phyloP scores from a whole-genome alignment of 2,797 vertebrate genomes.

The Lutjanus campechanus region DNA sequence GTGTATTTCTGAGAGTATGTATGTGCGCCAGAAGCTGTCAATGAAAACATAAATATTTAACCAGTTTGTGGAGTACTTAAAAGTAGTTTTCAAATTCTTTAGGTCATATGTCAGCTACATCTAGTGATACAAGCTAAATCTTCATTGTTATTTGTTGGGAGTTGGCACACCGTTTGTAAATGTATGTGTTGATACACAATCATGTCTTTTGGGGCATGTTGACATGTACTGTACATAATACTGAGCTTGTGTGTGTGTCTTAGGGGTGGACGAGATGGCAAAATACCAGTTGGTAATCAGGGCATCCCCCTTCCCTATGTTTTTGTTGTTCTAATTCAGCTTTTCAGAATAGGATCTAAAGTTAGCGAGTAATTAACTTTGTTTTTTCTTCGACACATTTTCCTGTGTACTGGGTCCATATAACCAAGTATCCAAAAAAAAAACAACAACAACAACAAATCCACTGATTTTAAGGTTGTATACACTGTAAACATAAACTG shows the following conservation, averaged over 20 bases:
- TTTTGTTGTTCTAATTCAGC: no score
- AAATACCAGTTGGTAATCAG: no score
- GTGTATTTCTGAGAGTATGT: constrained; percentile 63
- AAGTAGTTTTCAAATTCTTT: constrained; percentile 34
- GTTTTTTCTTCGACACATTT: no score
- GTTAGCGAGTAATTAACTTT: no score
- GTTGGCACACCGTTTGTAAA: not conserved
- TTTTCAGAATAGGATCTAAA: no score
- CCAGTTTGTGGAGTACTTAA: constrained; percentile 20
- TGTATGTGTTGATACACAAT: constrained; percentile 11
- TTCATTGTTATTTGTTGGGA: constrained; percentile 13
- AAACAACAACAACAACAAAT: no score
- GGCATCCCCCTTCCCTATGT: no score
- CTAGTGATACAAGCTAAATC: constrained; percentile 25
- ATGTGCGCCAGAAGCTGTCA: constrained; percentile 23
- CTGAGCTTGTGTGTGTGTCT: constrained; percentile 11
- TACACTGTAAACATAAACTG: no score
- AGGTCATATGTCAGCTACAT: constrained; percentile 36
- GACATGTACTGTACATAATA: not conserved
- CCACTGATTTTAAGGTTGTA: no score
- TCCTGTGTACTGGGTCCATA: no score
- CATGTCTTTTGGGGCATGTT: not conserved
- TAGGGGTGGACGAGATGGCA: no score
- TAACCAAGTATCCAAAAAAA: no score
- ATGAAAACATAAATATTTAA: constrained; percentile 66